Evolutionary conservation across 2,113 vertebrate genomes (phyloP), one percentile per base, ranked within the genome.

Genomic region (Sprattus sprattus): DNA sequence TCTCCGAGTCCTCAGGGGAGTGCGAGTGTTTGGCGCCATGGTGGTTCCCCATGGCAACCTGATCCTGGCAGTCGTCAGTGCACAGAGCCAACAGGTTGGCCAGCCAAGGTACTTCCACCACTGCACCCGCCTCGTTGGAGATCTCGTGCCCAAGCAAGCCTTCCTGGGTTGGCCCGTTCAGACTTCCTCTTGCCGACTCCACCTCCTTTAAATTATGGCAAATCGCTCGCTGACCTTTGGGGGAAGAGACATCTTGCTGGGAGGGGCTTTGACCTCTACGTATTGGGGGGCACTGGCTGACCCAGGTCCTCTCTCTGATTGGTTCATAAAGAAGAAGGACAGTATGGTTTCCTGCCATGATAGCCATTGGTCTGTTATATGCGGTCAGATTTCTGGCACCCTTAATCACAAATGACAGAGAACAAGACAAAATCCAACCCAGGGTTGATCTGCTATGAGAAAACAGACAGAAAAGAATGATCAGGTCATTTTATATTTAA

Each of bases 271-370:
- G 92, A 92, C 94, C 91, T 90, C 94, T 92, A 85, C 92, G 94
- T 67, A 86, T 90, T 85, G 93, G 94, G 92, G 95, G 91, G 92
- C 93, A 94, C 90, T 95, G 96, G 91, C 94, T 96, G 93, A 96
- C 85, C 86, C 93, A 94, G 93, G 94, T 96, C 89, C 94, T 94
- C 92, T 97, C 94, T 11, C 86, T 95, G 93, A 96, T 92, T 78
- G 95, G 93, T 82, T 92, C 94, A 89, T 93, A 93, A 91, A 97
- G 94, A 82, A 90, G 93, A 84, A 96, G 93, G 89, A 93, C 39
- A 18, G 92, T 93, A 85, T 94, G 93, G 22, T 92, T 94, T 91
- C 94, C 94, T 94, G 96, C 96, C 96, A 96, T 97, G 92, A 92
- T 95, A 92, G 91, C 93, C 90, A 85, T n/a, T 11, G 82, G 2